phyloP scores from a whole-genome alignment of 2,797 vertebrate genomes.

The Aphelocoma californica region DNA sequence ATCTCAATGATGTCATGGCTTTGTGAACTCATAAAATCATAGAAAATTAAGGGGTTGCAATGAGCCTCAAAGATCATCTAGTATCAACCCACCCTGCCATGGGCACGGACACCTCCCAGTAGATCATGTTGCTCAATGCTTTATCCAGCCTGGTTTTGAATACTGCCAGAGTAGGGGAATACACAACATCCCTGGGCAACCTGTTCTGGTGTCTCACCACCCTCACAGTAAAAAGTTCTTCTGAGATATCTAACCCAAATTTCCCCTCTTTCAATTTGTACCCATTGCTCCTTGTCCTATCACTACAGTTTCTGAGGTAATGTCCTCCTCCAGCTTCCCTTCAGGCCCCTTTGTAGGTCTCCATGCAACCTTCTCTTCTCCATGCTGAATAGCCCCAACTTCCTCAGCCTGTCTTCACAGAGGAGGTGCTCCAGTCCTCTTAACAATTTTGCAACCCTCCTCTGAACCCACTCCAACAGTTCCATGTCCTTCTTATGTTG shows the following conservation, averaged over 20 bases:
- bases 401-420: background rate
- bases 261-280: background rate
- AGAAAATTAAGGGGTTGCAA: background rate
- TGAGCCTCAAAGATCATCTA: background rate
- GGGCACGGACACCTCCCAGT: background rate
- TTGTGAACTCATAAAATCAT: background rate
- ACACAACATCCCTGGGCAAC: background rate
- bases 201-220: background rate
- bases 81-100: background rate
- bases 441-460: background rate
- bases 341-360: background rate
- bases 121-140: background rate
- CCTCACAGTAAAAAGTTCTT: background rate
- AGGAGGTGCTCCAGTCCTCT: background rate
- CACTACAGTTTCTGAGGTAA: background rate
- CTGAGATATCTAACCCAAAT: background rate
- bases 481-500: background rate
- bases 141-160: background rate
- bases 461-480: background rate
- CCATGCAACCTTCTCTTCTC: background rate
- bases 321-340: fast-evolving
- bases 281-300: background rate
- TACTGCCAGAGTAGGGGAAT: background rate
- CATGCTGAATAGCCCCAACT: background rate
- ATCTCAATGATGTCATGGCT: background rate